Evolutionary conservation across 2,113 vertebrate species (phyloP), one percentile per base, ranked within the genome.

Genomic region (Cinclus mexicanus): DNA sequence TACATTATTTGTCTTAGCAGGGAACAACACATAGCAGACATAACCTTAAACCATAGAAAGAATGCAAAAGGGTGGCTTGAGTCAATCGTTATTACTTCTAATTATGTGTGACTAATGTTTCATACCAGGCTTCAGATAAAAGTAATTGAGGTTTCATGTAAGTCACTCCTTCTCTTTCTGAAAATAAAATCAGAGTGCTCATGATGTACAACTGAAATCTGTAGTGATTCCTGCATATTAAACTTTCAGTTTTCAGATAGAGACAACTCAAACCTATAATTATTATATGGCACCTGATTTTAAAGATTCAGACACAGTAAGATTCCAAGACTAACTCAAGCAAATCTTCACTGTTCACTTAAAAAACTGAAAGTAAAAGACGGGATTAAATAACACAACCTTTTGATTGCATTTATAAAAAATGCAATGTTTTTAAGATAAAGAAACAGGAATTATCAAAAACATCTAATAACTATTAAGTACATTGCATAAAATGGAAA

Each of bases 371-470:
- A 50, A 80, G 8, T 70, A 46, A 90, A 92, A 50, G 8, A 9
- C 83, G 8, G 2, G 10, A 4, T 33, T 44, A n/a, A 61, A 70
- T 37, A 29, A 5, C 8, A 1, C 6, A 13, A 22, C 2, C 3
- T 42, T 90, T 71, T 22, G 21, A 15, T 23, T 75, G 1, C 47
- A 50, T 79, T 84, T 52, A 35, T 20, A 55, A 60, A 60, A 77
- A 84, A 63, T 26, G 6, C 14, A 75, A 6, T 37, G 4, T 25
- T 59, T 59, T 6, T 23, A 59, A 35, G 20, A 53, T 46, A 52
- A 90, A 79, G 5, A 80, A 86, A 47, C 12, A 82, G 2, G 59
- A 41, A 57, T n/a, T 18, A 42, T 17, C 4, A 29, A 57, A 65
- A 60, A 1, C 7, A 41, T 31, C 41, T 41, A 79, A 59, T 39